Base-by-base conservation (phyloP, 2,888 invertebrate species). In the Odiellus spinosus region DNA sequence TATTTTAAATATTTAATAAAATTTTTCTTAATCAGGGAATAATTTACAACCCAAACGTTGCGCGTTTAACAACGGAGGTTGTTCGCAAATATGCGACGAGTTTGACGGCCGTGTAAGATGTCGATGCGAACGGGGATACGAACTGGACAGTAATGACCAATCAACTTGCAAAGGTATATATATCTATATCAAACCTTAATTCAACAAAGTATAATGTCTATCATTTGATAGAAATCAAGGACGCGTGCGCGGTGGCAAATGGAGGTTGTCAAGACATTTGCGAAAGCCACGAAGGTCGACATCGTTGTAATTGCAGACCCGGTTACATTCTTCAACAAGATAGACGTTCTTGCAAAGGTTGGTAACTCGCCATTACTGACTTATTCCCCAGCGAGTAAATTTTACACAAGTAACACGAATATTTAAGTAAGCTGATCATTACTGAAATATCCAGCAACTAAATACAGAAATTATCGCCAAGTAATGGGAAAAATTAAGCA, bases 231-330 rank as follows among this genome's bases (percentile, higher is more conserved):
- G 26, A 26, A 8, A 8, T 26, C 8, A 26, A 26, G 4, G 26
- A 26, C 26, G 26, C 26, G 26, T 26, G 26, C 26, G 26, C 26
- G 5, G 26, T 26, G 26, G 26, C 26, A n/a, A 62, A 63, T 41
- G 60, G 61, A 12, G 65, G 64, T 42, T 67, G 67, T 54, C 56
- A 58, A 17, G 64, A 66, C 33, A 50, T 58, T 15, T 67, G 67
- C 52, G 58, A 54, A 46, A 65, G 67, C 50, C 59, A 60, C 0
- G 60, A 61, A 19, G 67, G 67, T 3, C 59, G 63, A 19, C 64
- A 52, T 53, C 59, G 61, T 38, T 71, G 72, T 57, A 63, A 64
- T 12, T 72, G 71, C 53, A 58, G 59, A 42, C 53, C 56, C 6
- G 69, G 68, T 3, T 67, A 60, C 49, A 53, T 55, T 15, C 56